Evolutionary conservation across 2,113 vertebrate genomes (phyloP).

Genomic region (Oncorhynchus nerka): DNA sequence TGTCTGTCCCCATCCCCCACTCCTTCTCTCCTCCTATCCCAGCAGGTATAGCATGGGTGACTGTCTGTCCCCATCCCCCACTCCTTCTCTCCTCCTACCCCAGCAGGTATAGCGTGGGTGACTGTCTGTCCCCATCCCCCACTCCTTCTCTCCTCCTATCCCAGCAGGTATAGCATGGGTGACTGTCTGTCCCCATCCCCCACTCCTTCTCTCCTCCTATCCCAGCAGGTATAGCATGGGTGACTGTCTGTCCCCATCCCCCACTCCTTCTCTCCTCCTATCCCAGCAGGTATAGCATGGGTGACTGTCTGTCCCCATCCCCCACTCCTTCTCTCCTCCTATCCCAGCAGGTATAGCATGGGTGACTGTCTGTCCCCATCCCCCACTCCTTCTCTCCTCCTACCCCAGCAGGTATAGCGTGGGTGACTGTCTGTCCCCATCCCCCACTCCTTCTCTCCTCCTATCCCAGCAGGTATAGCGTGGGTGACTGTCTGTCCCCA

Average conservation of each 20-base stretch:
- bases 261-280: no score
- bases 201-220: background rate
- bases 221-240: background rate
- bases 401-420: background rate
- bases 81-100: no score
- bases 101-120: background rate
- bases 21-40: background rate
- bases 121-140: no score
- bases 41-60: background rate
- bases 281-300: background rate
- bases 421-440: background rate
- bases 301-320: background rate
- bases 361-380: background rate
- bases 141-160: background rate
- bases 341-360: background rate
- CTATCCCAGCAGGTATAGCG: background rate
- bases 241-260: background rate
- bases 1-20: no score
- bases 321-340: no score
- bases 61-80: no score
- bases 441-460: no score
- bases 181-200: background rate
- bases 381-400: no score
- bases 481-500: background rate
- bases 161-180: background rate